Percentiles rank a stretch among this genome's conserved stretches.
phyloP scores from a whole-genome alignment of 2,888 invertebrate species.

The Calameuta pallipes region DNA sequence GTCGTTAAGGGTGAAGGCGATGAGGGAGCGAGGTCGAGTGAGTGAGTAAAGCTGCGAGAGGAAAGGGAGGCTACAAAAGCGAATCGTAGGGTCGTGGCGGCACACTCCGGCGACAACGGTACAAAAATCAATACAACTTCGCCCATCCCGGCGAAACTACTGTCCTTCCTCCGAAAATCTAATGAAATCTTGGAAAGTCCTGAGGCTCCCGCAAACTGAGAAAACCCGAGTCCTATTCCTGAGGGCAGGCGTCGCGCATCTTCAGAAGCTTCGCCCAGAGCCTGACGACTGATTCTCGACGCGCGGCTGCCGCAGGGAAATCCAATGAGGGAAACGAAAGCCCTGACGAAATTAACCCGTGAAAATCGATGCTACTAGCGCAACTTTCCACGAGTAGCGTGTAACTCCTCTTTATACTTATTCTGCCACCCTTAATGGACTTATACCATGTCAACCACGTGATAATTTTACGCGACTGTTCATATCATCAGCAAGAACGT shows the following conservation, averaged over 20 bases:
- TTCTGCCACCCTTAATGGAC: background rate
- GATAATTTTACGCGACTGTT: background rate
- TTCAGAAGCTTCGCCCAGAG: background rate
- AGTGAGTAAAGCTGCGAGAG: background rate
- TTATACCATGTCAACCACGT: background rate
- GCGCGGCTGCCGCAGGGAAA: conserved; percentile 2
- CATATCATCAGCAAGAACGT: background rate
- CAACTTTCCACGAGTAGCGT: conserved; percentile 6
- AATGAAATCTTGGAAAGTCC: background rate
- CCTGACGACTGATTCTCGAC: background rate
- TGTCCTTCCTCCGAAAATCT: conserved; percentile 13
- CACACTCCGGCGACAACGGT: conserved; percentile 34
- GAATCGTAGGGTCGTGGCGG: conserved; percentile 35
- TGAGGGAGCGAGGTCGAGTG: background rate
- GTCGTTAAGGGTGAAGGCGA: conserved; percentile 12
- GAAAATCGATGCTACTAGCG: conserved; percentile 16
- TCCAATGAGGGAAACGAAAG: background rate
- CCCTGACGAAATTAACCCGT: conserved; percentile 20
- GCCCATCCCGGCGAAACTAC: conserved; percentile 14
- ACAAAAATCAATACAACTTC: conserved; percentile 42
- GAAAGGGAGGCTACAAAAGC: conserved; percentile 31
- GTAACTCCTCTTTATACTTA: background rate
- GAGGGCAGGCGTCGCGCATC: background rate
- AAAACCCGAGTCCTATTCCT: background rate
- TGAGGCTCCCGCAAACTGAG: background rate